Conservation (phyloP, 2,797 vertebrate species). For the Parotocinclus haroldoi region DNA sequence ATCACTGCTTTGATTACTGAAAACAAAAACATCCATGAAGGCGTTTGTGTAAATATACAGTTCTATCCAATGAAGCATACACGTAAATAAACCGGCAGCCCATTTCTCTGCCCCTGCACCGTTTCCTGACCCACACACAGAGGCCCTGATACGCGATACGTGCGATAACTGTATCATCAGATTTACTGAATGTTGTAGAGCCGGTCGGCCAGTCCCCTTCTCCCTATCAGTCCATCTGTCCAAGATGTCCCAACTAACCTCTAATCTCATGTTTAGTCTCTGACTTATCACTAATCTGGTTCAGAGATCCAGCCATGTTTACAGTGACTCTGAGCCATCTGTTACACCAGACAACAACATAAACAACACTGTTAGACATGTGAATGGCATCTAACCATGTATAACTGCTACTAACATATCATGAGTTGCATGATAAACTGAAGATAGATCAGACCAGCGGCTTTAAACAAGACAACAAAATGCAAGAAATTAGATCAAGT, state of each 20-base stretch:
- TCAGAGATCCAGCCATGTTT: slow-evolving; percentile 27
- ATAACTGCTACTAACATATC: too few species aligned
- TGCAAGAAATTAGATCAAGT: too few species aligned
- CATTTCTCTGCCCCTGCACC: background rate
- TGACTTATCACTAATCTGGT: slow-evolving; percentile 28
- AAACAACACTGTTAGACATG: too few species aligned
- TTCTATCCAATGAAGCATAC: too few species aligned
- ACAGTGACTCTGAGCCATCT: slow-evolving; percentile 25
- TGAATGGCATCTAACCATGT: too few species aligned
- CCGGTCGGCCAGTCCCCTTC: slow-evolving; percentile 9
- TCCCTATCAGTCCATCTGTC: slow-evolving; percentile 35
- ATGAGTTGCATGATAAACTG: too few species aligned
- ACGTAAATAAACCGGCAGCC: too few species aligned
- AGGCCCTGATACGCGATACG: slow-evolving; percentile 8
- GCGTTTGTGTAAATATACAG: too few species aligned
- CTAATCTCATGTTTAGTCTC: slow-evolving; percentile 48
- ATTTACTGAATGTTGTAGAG: slow-evolving; percentile 31
- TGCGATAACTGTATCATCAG: slow-evolving; percentile 32
- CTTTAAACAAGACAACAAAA: too few species aligned
- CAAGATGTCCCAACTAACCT: slow-evolving; percentile 25
- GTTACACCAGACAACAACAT: slow-evolving; percentile 14
- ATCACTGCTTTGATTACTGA: too few species aligned
- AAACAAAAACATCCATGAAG: background rate
- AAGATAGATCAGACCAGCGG: too few species aligned
- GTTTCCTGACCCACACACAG: background rate